phyloP scores from a whole-genome alignment of 2,888 invertebrate species.

The Julus scanicus region DNA sequence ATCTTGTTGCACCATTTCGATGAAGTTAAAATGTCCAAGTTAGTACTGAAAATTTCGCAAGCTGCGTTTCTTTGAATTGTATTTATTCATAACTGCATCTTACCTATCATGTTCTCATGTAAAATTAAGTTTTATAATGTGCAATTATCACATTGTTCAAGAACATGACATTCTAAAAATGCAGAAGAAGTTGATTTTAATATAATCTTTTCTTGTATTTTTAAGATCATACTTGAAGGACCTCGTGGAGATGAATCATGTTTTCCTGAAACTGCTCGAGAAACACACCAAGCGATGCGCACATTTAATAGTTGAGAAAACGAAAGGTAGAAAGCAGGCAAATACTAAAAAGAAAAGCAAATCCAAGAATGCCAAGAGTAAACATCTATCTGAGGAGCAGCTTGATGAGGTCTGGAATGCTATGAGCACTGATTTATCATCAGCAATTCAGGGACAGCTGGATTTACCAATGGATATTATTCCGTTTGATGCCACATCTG shows the following conservation, averaged over 20 bases:
- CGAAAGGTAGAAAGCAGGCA: conserved; percentile 60
- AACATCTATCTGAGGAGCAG: conserved; percentile 61
- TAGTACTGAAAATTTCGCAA: conserved; percentile 60
- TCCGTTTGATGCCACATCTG: conserved; percentile 86
- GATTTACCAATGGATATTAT: conserved; percentile 73
- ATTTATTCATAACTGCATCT: background rate
- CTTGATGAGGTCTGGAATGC: conserved; percentile 67
- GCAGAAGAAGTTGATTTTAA: too few species aligned
- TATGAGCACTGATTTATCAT: conserved; percentile 66
- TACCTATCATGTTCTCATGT: background rate
- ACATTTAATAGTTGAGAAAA: conserved; percentile 75
- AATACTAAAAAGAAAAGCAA: conserved; percentile 70
- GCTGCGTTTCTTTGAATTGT: background rate
- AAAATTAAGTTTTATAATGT: background rate
- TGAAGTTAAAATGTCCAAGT: conserved; percentile 87
- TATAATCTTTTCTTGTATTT: background rate
- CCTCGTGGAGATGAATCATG: conserved; percentile 87
- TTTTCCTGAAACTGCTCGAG: conserved; percentile 91
- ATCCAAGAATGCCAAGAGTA: conserved; percentile 58
- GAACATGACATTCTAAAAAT: too few species aligned
- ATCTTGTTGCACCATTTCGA: conserved; percentile 84
- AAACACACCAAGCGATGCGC: conserved; percentile 70
- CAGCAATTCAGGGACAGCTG: conserved; percentile 65
- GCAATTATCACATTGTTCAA: too few species aligned
- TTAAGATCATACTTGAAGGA: conserved; percentile 83